Percentiles rank a stretch among this genome's conserved stretches.
These are phyloP conservation scores for Stenoptilia bipunctidactyla DNA, from an alignment of 2,888 invertebrate species.

Conservation along the genomic window DNA sequence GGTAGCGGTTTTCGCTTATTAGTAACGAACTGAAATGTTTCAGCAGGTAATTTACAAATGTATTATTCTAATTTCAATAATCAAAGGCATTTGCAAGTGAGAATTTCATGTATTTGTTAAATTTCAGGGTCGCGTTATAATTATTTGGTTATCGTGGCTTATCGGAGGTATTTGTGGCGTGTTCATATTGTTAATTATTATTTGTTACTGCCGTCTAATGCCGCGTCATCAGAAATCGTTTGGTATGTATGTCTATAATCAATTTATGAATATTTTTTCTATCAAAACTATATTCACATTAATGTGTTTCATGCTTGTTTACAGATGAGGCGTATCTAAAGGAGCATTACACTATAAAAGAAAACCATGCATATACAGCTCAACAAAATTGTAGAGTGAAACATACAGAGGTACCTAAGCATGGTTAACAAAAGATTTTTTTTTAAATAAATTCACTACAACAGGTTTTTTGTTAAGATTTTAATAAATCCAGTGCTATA, in stretches of 20 bases:
- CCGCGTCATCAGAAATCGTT: constrained; percentile 78
- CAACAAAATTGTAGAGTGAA: constrained; percentile 51
- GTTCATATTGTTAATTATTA: constrained; percentile 72
- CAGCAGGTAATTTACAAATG: constrained; percentile 37
- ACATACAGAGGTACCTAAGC: constrained; percentile 60
- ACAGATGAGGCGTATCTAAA: constrained; percentile 60
- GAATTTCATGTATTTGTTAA: constrained; percentile 15
- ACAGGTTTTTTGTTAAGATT: too few species aligned
- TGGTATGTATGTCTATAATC: constrained; percentile 48
- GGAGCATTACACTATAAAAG: constrained; percentile 52
- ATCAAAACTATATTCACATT: too few species aligned
- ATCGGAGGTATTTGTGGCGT: constrained; percentile 75
- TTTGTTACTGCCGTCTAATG: constrained; percentile 79
- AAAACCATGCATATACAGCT: constrained; percentile 49
- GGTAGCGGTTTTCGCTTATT: constrained; percentile 41
- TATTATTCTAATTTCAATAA: constrained; percentile 13
- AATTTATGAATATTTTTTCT: too few species aligned
- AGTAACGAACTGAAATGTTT: constrained; percentile 62
- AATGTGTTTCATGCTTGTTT: too few species aligned
- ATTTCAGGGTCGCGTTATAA: constrained; percentile 63
- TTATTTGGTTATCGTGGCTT: constrained; percentile 69
- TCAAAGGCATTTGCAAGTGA: too few species aligned
- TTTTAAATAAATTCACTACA: too few species aligned
- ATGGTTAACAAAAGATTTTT: too few species aligned
- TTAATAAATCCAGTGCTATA: too few species aligned